These are phyloP conservation scores for Acronicta aceris DNA, from an alignment of 2,888 invertebrate species.

Conservation along the genomic window DNA sequence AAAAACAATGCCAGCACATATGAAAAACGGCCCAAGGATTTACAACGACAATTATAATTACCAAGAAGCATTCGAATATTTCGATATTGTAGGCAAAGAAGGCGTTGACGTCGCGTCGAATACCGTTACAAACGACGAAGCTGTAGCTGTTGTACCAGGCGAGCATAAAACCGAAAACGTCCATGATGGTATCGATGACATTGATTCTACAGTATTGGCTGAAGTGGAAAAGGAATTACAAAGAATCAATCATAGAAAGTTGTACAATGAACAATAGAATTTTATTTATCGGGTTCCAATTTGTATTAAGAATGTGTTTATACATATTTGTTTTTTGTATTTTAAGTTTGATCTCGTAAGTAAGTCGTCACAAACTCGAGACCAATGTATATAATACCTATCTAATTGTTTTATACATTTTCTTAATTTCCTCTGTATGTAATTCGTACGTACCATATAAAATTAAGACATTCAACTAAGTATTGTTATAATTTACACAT, in stretches of 20 bases:
- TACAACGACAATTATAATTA: slow-evolving; percentile 87
- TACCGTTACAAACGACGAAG: slow-evolving; percentile 58
- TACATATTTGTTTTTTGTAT: too few relatives aligned
- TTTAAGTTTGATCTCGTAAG: slow-evolving; percentile 36
- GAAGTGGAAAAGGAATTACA: slow-evolving; percentile 77
- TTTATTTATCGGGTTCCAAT: slow-evolving; percentile 24
- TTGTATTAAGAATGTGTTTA: not conserved
- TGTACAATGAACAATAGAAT: slow-evolving; percentile 46
- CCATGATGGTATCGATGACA: slow-evolving; percentile 48
- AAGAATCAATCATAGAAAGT: slow-evolving; percentile 76
- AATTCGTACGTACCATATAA: too few relatives aligned
- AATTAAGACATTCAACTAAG: too few relatives aligned
- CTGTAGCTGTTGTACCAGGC: slow-evolving; percentile 63
- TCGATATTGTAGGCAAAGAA: slow-evolving; percentile 46
- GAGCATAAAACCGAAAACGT: slow-evolving; percentile 59
- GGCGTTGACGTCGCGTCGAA: slow-evolving; percentile 56
- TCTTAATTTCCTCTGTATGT: too few relatives aligned
- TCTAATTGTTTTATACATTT: too few relatives aligned
- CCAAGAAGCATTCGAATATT: slow-evolving; percentile 61
- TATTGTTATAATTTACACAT: too few relatives aligned
- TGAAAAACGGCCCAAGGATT: slow-evolving; percentile 86
- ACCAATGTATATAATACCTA: too few relatives aligned
- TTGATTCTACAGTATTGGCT: slow-evolving; percentile 67
- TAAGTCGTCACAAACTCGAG: too few relatives aligned
- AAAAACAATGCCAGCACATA: slow-evolving; percentile 89